Conservation (phyloP, 2,888 invertebrate genomes). For the Amitus sp. region DNA sequence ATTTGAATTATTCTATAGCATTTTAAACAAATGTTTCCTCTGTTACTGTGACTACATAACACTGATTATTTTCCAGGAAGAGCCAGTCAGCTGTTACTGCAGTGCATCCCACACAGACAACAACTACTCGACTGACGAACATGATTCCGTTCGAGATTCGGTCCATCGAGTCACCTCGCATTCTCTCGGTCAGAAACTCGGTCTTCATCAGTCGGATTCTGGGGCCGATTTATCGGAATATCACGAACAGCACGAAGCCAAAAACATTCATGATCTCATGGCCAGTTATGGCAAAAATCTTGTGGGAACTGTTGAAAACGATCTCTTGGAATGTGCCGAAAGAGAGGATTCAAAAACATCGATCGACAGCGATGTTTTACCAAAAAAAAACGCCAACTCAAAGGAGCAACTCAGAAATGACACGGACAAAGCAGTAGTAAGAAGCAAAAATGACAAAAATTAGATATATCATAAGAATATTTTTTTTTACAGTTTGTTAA, state of each 20-base stretch:
- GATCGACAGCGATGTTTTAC: conserved; percentile 11
- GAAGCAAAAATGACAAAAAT: too few species aligned
- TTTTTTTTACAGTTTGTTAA: not conserved
- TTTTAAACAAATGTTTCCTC: too few species aligned
- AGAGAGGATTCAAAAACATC: conserved; percentile 14
- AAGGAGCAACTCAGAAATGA: conserved; percentile 20
- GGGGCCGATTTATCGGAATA: conserved; percentile 77
- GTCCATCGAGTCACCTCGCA: conserved; percentile 59
- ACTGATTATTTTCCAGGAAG: conserved; percentile 54
- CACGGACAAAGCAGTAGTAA: too few species aligned
- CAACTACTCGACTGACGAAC: conserved; percentile 79
- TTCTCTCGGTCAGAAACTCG: conserved; percentile 56
- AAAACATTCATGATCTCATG: conserved; percentile 64
- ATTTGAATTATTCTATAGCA: too few species aligned
- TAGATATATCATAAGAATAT: too few species aligned
- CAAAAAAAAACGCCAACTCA: conserved; percentile 20
- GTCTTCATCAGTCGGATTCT: conserved; percentile 77
- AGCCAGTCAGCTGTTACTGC: conserved; percentile 75
- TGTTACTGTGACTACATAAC: too few species aligned
- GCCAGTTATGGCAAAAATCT: conserved; percentile 51
- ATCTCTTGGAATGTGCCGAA: conserved; percentile 20
- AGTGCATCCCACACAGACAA: conserved; percentile 82
- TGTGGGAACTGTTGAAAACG: conserved; percentile 39
- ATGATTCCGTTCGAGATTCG: conserved; percentile 71
- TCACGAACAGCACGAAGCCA: conserved; percentile 65